phyloP scores from a whole-genome alignment of 2,113 vertebrate species.

The Cricetomys ansorgei region DNA sequence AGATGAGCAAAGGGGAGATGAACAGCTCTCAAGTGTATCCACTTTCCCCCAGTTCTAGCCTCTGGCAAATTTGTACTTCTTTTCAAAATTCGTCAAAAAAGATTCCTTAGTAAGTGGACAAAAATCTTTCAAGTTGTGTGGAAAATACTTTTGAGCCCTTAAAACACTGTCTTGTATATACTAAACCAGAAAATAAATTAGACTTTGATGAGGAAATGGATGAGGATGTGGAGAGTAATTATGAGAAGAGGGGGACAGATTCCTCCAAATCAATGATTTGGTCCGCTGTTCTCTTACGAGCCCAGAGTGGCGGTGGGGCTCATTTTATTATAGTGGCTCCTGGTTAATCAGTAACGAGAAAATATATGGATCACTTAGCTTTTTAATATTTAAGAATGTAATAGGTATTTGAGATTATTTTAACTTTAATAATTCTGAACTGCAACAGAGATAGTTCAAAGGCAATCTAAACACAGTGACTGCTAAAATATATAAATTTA shows the following conservation, averaged over 20 bases:
- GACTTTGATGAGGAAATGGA: not conserved
- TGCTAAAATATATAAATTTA: not conserved
- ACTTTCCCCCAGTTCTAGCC: not conserved
- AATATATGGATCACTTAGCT: not conserved
- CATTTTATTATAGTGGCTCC: not conserved
- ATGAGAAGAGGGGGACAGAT: not conserved
- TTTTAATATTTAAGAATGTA: not conserved
- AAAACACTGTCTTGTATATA: not conserved
- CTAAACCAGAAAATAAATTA: not conserved
- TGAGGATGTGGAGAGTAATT: not conserved
- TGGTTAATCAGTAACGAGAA: not conserved
- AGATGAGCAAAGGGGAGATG: not conserved
- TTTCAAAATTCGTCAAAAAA: slow-evolving; percentile 44
- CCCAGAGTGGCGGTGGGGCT: not conserved
- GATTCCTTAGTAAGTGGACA: slow-evolving; percentile 30
- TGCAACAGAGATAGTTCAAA: not conserved
- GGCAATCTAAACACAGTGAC: not conserved
- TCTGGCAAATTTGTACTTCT: slow-evolving; percentile 2
- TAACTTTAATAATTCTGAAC: not conserved
- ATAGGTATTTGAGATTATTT: not conserved
- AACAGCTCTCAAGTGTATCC: not conserved
- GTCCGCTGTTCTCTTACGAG: not conserved
- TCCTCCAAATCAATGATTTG: not conserved
- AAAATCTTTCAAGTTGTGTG: slow-evolving; percentile 4
- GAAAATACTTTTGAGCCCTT: slow-evolving; percentile 21